A percentile compares a stretch with the other conserved stretches of the same genome.
Conservation (phyloP, 2,113 vertebrate genomes). For the Siphamia tubifer region DNA sequence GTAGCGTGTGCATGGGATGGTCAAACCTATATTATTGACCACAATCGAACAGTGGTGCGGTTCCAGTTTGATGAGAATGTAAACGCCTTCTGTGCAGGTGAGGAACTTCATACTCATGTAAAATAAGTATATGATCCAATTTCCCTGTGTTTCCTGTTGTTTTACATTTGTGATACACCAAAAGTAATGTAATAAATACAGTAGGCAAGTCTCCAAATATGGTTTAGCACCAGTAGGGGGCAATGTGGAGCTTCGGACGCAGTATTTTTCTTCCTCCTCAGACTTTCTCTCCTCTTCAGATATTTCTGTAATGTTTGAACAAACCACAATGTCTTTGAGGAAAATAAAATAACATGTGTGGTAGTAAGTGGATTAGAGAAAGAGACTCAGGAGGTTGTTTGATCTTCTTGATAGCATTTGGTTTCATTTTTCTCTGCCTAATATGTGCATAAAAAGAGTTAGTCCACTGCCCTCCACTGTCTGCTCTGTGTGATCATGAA, state of each 20-base stretch:
- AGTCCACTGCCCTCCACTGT: not conserved
- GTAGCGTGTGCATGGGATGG: conserved; percentile 98
- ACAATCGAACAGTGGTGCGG: conserved; percentile 89
- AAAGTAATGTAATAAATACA: too few relatives aligned
- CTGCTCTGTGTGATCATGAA: not conserved
- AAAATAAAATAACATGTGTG: conserved; percentile 6
- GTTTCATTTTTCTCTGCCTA: not conserved
- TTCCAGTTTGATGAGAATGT: conserved; percentile 99
- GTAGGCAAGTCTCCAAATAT: not conserved
- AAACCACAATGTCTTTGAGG: not conserved
- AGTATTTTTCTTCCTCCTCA: not conserved
- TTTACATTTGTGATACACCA: too few relatives aligned
- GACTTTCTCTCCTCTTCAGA: not conserved
- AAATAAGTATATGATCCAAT: not conserved
- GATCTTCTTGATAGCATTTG: not conserved
- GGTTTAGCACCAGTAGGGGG: conserved; percentile 52
- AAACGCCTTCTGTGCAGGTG: conserved; percentile 97
- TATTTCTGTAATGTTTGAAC: conserved; percentile 15
- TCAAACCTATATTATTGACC: conserved; percentile 97
- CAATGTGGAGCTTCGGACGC: conserved; percentile 17
- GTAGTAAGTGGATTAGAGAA: conserved; percentile 20
- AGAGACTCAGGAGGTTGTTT: not conserved
- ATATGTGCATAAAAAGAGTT: not conserved
- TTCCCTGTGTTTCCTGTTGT: not conserved
- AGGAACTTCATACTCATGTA: not conserved